Base-by-base conservation (phyloP, 2,888 invertebrate genomes). In the Macrosiphum euphorbiae region DNA sequence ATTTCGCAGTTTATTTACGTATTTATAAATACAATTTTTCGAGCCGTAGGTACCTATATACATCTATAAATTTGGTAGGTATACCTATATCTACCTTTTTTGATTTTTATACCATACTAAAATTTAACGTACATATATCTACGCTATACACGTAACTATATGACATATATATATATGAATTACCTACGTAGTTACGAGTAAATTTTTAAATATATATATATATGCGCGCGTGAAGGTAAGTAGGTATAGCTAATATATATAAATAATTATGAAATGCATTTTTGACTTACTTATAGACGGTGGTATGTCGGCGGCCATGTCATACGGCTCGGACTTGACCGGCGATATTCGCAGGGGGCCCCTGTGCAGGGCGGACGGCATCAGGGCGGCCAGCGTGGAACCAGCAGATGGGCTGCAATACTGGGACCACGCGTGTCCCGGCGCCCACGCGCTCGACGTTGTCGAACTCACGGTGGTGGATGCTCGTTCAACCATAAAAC, bases 341-440 rank as follows among this genome's bases (percentile, higher is more conserved):
- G 96, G 96, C 95, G 96, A 96, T 96, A 96, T 96, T 95, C 96
- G 96, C 96, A 96, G 95, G 94, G 95, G 95, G 94, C 95, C 95
- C 94, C 95, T 95, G 95, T 95, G 95, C 95, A 95, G 95, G 94
- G 95, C 95, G 95, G 94, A 95, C 93, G 95, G 93, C 93, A 94
- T 95, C 95, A 95, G 94, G 94, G 95, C 94, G 91, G 95, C 95
- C 95, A 95, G 94, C 94, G 94, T 94, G 94, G 95, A 88, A 93
- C 94, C 95, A 78, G 95, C 94, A 91, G 95, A 93, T n/a, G 95
- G 95, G 94, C 95, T 94, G 92, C 93, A 93, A 47, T 91, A 94
- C 92, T 78, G 93, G 94, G 94, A 94, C 94, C 94, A 94, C 94
- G 92, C 94, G 94, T 94, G 95, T 94, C 95, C 95, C 92, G 94